Conservation (phyloP, 2,888 invertebrate species). For the Chalcosyrphus nemorum region DNA sequence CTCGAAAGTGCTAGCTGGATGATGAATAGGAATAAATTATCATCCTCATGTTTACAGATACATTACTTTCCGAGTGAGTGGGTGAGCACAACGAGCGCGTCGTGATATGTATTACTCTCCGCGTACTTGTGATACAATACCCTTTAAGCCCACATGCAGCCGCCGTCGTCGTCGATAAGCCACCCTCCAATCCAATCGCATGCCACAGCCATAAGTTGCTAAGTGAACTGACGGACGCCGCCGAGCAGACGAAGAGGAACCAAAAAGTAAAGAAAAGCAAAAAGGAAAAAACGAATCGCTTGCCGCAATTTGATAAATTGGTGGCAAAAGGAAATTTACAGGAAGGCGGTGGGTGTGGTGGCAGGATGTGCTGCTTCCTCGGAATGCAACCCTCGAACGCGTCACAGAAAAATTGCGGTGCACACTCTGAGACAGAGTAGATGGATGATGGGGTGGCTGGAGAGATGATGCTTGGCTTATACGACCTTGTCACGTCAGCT, state of each 20-base stretch:
- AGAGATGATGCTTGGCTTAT: slow-evolving; percentile 38
- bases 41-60: slow-evolving; percentile 69
- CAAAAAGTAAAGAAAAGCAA: slow-evolving; percentile 1
- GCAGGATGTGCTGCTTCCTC: slow-evolving; percentile 18
- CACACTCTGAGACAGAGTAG: slow-evolving; percentile 41
- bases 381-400: slow-evolving; percentile 13
- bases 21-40: slow-evolving; percentile 71
- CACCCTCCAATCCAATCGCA: not conserved
- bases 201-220: slow-evolving; percentile 3
- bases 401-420: not conserved
- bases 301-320: slow-evolving; percentile 68
- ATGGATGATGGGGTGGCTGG: slow-evolving; percentile 8
- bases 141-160: not conserved
- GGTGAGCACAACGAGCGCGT: slow-evolving; percentile 16
- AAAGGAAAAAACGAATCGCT: slow-evolving; percentile 43
- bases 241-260: slow-evolving; percentile 3
- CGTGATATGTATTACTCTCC: slow-evolving; percentile 10
- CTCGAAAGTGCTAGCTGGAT: slow-evolving; percentile 21
- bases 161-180: no score
- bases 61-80: slow-evolving; percentile 58
- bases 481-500: slow-evolving; percentile 61
- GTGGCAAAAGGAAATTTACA: slow-evolving; percentile 49
- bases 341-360: slow-evolving; percentile 8
- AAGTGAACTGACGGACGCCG: slow-evolving; percentile 36
- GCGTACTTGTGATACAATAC: slow-evolving; percentile 11